These are phyloP conservation scores for Holcopasites calliopsidis DNA, from an alignment of 1,140 invertebrate species.

Conservation along the genomic window DNA sequence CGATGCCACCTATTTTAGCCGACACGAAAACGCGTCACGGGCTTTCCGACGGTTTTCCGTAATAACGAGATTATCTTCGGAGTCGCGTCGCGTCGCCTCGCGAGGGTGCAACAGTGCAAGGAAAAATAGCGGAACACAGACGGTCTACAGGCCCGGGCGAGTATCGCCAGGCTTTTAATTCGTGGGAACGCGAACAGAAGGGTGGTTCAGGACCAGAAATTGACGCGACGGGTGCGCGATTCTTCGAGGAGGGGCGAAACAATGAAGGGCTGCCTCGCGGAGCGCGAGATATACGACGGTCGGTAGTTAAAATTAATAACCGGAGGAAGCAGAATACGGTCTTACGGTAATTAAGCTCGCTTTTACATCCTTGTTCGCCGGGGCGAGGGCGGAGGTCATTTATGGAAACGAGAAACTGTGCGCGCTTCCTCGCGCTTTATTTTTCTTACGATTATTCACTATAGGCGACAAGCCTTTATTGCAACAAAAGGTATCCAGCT, in stretches of 20 bases:
- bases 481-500: too few species aligned
- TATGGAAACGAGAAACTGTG: too few species aligned
- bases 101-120: neutral
- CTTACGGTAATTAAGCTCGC: constrained; percentile 57
- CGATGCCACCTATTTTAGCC: constrained; percentile 54
- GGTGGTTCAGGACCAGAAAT: neutral
- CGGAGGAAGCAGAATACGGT: constrained; percentile 32
- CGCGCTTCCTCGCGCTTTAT: too few species aligned
- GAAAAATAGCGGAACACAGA: neutral
- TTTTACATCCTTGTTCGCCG: constrained; percentile 54
- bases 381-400: too few species aligned
- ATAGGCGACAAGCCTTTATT: too few species aligned
- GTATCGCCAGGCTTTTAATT: constrained; percentile 18
- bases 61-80: constrained; percentile 48
- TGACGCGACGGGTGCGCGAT: constrained; percentile 21
- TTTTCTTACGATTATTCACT: too few species aligned
- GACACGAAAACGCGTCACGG: constrained; percentile 40
- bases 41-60: constrained; percentile 48
- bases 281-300: constrained; percentile 31
- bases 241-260: constrained; percentile 46
- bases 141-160: neutral
- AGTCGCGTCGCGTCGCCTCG: neutral
- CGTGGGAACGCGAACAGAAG: neutral
- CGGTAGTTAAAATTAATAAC: constrained; percentile 60
- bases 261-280: constrained; percentile 42